Evolutionary conservation across 2,797 vertebrate genomes (phyloP), one percentile per base, ranked within the genome.

Genomic region (Leptoclinus maculatus): DNA sequence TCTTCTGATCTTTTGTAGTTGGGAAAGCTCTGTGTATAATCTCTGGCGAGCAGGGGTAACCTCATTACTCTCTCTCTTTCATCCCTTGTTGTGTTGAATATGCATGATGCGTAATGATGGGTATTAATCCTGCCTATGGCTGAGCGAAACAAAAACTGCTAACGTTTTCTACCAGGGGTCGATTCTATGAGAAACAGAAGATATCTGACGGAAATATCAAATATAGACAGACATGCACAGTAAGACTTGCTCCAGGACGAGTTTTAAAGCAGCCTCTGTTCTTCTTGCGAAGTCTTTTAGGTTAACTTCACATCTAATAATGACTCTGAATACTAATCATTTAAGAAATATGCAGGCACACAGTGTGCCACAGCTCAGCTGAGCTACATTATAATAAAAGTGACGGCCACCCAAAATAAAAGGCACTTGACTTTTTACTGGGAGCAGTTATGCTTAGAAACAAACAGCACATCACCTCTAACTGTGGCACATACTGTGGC

Each of bases 31-130:
- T 77, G 82, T 77, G 79, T 80, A 82, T 88, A 87, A 90, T 90
- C 88, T 88, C 79, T 68, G 69, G 83, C 76, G 64, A 84, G 86
- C 84, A 86, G 80, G 80, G 75, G 81, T 90, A 93, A 92, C 89
- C 90, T 92, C 87, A 91, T 91, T 91, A 85, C 54, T 80, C 74
- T 67, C 69, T 38, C 51, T 68, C 85, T 83, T 71, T 86, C 78
- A 83, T 76, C 80, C 73, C 53, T 66, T 73, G 69, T 74, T 86
- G 73, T 76, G 67, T 83, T 92, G 88, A 90, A 88, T 91, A 92
- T 92, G 87, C 84, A 92, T 90, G 79, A 82, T 88, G 82, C 62
- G 34, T 87, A 92, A 91, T 85, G 76, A 93, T 88, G 84, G 85
- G 71, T 78, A 84, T 87, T 89, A 92, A 91, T 87, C 80, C 86